Conservation (phyloP, 2,113 vertebrate genomes). For the Abramis brama region DNA sequence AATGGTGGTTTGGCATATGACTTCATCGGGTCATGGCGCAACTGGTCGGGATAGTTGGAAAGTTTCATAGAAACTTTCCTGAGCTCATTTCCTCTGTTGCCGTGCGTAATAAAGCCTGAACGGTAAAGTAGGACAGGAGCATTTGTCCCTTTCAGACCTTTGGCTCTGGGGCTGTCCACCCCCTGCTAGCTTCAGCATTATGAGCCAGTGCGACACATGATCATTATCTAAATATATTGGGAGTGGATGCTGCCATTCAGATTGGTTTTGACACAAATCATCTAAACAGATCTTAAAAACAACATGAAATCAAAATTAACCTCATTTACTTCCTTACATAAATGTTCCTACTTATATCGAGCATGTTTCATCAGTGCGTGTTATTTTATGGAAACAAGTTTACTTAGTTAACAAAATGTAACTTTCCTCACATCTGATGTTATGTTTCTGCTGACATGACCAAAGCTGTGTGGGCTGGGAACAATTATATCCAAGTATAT, state of each 20-base stretch:
- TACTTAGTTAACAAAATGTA: no score
- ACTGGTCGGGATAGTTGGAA: slow-evolving; percentile 24
- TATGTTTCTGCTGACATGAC: no score
- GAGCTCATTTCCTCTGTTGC: slow-evolving; percentile 17
- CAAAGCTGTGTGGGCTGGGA: no score
- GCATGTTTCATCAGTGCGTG: not conserved
- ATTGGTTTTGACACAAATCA: not conserved
- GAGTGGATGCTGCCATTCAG: not conserved
- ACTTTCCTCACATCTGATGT: no score
- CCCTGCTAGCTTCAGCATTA: not conserved
- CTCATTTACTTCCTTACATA: not conserved
- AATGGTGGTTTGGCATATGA: not conserved
- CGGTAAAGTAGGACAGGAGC: not conserved
- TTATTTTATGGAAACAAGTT: not conserved
- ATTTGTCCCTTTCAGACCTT: not conserved
- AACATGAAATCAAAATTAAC: not conserved
- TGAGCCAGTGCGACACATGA: not conserved
- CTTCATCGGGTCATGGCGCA: not conserved
- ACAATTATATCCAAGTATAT: no score
- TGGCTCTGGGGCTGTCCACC: not conserved
- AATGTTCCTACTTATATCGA: not conserved
- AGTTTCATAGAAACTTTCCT: slow-evolving; percentile 27
- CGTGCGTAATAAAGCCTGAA: slow-evolving; percentile 21
- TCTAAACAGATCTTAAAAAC: not conserved
- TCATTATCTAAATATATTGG: not conserved